A percentile compares a stretch with the other conserved stretches of the same genome.
Conservation (phyloP, 2,797 vertebrate species). For the Poeciliopsis presidionis region DNA sequence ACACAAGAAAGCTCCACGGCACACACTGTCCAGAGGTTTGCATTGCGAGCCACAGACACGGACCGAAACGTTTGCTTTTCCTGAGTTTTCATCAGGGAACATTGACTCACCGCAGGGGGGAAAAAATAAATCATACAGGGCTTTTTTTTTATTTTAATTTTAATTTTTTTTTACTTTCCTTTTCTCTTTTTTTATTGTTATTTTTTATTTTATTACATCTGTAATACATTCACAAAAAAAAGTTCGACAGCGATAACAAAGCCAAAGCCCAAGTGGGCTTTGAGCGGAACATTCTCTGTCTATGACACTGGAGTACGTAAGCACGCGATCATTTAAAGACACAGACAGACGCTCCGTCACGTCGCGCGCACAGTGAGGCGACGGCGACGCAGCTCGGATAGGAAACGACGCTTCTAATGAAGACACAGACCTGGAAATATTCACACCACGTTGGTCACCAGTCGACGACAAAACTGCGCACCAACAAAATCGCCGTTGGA, state of each 20-base stretch:
- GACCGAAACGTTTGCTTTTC: conserved; percentile 1
- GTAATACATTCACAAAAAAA: conserved; percentile 8
- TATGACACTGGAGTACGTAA: background rate
- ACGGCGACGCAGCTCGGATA: background rate
- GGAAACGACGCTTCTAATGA: background rate
- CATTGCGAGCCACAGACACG: conserved; percentile 16
- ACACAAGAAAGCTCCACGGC: conserved; percentile 6
- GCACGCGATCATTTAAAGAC: background rate
- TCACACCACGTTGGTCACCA: background rate
- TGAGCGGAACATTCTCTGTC: background rate
- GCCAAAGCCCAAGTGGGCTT: background rate
- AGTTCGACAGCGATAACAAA: background rate
- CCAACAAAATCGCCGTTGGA: background rate
- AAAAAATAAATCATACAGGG: background rate
- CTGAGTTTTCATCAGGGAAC: conserved; percentile 19
- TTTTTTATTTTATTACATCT: background rate
- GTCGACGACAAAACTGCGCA: background rate
- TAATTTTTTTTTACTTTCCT: background rate
- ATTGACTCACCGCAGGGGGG: background rate
- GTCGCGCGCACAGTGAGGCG: background rate
- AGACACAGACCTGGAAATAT: background rate
- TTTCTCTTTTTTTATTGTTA: background rate
- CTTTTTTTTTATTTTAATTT: background rate
- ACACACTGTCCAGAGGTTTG: conserved; percentile 10
- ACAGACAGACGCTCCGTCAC: background rate